Evolutionary conservation across 1,140 invertebrate species (phyloP).

Genomic region (Metopolophium dirhodum): DNA sequence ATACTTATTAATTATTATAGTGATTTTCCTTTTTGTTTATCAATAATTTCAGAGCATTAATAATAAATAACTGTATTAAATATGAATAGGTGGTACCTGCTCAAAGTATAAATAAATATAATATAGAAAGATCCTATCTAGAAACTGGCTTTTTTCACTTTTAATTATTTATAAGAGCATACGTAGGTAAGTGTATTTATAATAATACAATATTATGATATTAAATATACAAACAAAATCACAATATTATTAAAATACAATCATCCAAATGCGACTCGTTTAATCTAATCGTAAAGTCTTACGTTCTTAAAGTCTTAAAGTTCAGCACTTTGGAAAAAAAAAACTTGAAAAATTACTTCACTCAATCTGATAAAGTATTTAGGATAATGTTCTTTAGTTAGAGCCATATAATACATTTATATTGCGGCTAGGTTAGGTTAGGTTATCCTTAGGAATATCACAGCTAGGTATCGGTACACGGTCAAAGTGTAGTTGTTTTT

Average conservation of each 20-base stretch:
- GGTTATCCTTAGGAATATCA: neutral
- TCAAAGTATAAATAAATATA: neutral
- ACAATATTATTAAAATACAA: neutral
- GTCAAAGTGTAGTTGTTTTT: neutral
- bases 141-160: neutral
- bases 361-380: neutral
- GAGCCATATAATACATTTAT: neutral
- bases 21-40: neutral
- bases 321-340: neutral
- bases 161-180: neutral
- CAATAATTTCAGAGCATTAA: neutral
- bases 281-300: neutral
- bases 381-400: neutral
- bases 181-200: neutral
- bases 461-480: neutral
- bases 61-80: neutral
- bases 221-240: neutral
- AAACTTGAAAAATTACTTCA: neutral
- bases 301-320: too few species aligned
- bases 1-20: neutral
- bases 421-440: neutral
- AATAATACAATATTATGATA: neutral
- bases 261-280: neutral
- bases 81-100: neutral
- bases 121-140: neutral